Conservation (phyloP, 1,140 invertebrate genomes). For the Rhagoletis zephyria region DNA sequence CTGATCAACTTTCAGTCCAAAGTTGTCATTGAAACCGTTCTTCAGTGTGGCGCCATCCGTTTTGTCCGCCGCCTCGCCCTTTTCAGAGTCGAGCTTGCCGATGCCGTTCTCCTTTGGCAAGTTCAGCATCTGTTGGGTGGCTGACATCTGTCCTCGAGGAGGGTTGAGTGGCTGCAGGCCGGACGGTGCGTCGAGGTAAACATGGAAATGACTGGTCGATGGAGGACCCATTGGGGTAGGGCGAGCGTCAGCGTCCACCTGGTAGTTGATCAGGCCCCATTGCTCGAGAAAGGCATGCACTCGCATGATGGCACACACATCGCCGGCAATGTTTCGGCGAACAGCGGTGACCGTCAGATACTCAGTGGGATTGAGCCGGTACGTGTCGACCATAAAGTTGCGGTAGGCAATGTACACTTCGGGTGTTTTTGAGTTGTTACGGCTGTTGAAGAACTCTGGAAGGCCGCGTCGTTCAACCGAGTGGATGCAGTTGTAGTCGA, state of each 20-base stretch:
- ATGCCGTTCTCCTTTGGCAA: slow-evolving; percentile 78
- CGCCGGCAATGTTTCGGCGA: slow-evolving; percentile 94
- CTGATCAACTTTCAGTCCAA: slow-evolving; percentile 97
- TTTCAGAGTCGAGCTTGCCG: too few species aligned
- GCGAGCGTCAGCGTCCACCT: slow-evolving; percentile 95
- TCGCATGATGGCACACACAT: slow-evolving; percentile 99
- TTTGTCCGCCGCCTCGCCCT: slow-evolving; percentile 48
- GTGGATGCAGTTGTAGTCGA: slow-evolving; percentile 99
- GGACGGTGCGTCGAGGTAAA: slow-evolving; percentile 97
- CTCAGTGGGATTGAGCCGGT: slow-evolving; percentile 98
- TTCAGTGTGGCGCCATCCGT: slow-evolving; percentile 69
- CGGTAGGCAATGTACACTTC: slow-evolving; percentile 98
- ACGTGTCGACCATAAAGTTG: slow-evolving; percentile 99
- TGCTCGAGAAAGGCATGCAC: slow-evolving; percentile 99
- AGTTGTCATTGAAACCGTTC: slow-evolving; percentile 76
- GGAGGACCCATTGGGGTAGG: slow-evolving; percentile 98
- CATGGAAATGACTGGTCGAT: slow-evolving; percentile 99
- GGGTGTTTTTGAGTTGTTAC: slow-evolving; percentile 99
- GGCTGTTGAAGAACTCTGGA: slow-evolving; percentile 98
- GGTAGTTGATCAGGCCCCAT: slow-evolving; percentile 99
- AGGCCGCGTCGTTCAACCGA: slow-evolving; percentile 95
- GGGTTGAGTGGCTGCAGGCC: slow-evolving; percentile 94
- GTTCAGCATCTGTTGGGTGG: slow-evolving; percentile 87
- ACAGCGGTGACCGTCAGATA: slow-evolving; percentile 99
- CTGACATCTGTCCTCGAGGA: slow-evolving; percentile 87